Percentiles rank a stretch among this genome's conserved stretches.
These are phyloP conservation scores for Pristionchus japonicus DNA, from an alignment of 2,888 invertebrate species.

Conservation along the genomic window DNA sequence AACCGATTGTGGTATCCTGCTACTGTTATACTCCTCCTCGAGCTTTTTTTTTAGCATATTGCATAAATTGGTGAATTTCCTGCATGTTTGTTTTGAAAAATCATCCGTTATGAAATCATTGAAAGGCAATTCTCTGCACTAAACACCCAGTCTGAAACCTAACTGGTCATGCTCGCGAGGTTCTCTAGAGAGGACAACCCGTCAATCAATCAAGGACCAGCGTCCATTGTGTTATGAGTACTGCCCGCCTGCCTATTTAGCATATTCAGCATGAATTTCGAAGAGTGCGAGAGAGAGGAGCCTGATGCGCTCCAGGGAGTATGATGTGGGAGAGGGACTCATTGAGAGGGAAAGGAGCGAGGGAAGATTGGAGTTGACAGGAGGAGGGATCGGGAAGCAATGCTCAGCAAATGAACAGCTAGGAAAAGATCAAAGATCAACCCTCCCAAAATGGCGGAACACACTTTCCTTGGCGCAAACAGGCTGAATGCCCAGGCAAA, in stretches of 20 bases:
- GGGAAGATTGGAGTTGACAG: neutral
- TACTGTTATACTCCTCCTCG: too few species aligned
- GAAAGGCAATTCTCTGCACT: too few species aligned
- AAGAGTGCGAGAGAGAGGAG: neutral
- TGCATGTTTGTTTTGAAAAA: too few species aligned
- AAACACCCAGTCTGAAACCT: too few species aligned
- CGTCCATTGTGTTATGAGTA: neutral
- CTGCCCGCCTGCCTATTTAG: neutral
- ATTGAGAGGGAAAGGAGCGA: neutral
- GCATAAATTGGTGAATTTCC: too few species aligned
- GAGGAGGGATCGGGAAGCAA: neutral
- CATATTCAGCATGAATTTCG: conserved; percentile 27
- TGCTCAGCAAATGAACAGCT: too few species aligned
- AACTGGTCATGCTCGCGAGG: neutral
- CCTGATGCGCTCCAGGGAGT: neutral
- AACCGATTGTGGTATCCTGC: too few species aligned
- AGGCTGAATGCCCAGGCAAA: too few species aligned
- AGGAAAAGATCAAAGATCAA: neutral
- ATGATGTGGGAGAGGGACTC: conserved; percentile 10
- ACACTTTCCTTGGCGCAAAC: too few species aligned
- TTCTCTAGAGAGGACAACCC: neutral
- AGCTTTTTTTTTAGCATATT: too few species aligned
- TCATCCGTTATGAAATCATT: too few species aligned
- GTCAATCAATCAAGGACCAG: neutral
- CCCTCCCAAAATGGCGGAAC: too few species aligned